A percentile compares a stretch with the other conserved stretches of the same genome.
Conservation (phyloP, 2,888 invertebrate species). For the Drosophila stalkeri region DNA sequence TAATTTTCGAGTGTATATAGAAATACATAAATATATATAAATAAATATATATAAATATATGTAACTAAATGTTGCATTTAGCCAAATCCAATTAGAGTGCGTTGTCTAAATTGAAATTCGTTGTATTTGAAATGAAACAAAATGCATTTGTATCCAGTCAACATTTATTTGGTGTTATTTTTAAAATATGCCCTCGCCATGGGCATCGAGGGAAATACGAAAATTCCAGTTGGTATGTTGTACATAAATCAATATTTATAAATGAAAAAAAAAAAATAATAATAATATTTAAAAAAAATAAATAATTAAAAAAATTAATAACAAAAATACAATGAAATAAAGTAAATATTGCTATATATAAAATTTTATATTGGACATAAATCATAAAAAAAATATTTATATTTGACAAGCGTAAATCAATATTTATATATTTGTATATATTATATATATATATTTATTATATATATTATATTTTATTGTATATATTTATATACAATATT, state of each 20-base stretch:
- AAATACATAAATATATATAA: slow-evolving; percentile 13
- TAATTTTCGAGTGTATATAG: slow-evolving; percentile 49
- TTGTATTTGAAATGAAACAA: slow-evolving; percentile 29
- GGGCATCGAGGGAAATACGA: slow-evolving; percentile 56
- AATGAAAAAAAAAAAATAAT: background rate
- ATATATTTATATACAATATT: too few relatives aligned
- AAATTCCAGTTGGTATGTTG: slow-evolving; percentile 78
- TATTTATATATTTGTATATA: too few relatives aligned
- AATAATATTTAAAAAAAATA: background rate
- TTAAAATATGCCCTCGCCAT: slow-evolving; percentile 50
- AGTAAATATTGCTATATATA: too few relatives aligned
- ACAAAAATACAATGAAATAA: too few relatives aligned
- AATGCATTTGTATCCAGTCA: slow-evolving; percentile 70
- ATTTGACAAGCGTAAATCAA: too few relatives aligned
- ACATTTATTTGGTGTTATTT: slow-evolving; percentile 60
- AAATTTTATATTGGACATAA: too few relatives aligned
- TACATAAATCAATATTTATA: background rate
- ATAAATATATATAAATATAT: slow-evolving; percentile 26
- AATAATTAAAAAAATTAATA: background rate
- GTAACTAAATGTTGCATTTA: slow-evolving; percentile 64
- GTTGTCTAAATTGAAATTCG: slow-evolving; percentile 35
- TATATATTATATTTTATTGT: too few relatives aligned
- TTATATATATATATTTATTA: too few relatives aligned
- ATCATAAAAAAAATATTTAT: too few relatives aligned
- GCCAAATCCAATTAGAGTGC: slow-evolving; percentile 64